Evolutionary conservation across 2,113 vertebrate genomes (phyloP), one percentile per base, ranked within the genome.

Genomic region (Mormyrus iriodes): DNA sequence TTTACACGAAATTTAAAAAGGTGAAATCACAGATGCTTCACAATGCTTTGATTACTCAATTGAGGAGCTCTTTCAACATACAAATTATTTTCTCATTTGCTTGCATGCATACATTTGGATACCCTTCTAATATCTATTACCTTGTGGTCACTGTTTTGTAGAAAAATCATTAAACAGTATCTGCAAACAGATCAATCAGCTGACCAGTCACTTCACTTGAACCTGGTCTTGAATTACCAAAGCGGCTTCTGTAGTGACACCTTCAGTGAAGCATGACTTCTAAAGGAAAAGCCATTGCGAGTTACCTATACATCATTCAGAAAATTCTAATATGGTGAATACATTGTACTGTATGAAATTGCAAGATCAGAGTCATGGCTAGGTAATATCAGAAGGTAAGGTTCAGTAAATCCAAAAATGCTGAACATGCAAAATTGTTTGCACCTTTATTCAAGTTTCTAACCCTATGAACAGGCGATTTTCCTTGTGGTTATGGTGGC

Each of bases 1-100:
- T 53, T 65, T 21, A 87, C 24, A 69, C 15, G 53, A 51, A 87
- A 90, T 79, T 79, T 42, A 79, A 79, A 79, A 42, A 35, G 55
- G 73, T 15, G 42, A 42, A 79, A 79, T 79, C 73, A 79, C 73
- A 79, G 73, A 79, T 42, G 73, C 35, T 35, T 79, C 73, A 19
- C 73, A 79, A 35, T 19, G n/a, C n/a, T 31, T 69, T 69, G n/a
- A 69, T 69, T 31, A 61, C 55, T 65, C 58, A 65, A 27, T 27
- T 8, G n/a, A 65, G 8, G 2, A 65, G 2, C n/a, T 31, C 61
- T 69, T 31, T 69, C 61, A n/a, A 10, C 61, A 69, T 69, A 31
- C 31, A n/a, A 69, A n/a, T 31, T 4, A 69, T 69, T 69, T 69
- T 31, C 27, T 69, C 61, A 69, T 31, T 69, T 31, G n/a, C 27